Evolutionary conservation across 2,888 invertebrate genomes (phyloP).

Genomic region (Rhagium mordax): DNA sequence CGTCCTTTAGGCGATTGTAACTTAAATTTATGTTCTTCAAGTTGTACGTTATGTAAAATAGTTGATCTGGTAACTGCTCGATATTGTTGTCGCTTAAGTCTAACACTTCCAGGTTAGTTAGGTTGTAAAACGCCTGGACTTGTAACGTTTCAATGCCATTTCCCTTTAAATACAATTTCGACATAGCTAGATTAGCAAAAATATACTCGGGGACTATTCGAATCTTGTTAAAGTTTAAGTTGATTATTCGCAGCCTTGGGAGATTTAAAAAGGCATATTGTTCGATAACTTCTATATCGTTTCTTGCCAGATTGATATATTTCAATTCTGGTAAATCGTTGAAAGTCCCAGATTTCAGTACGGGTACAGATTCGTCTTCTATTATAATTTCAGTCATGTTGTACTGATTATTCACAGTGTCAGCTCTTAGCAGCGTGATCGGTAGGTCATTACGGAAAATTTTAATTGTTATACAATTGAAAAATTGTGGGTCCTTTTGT

Average conservation of each 20-base stretch:
- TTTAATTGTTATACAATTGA: constrained; percentile 35
- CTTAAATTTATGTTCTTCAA: constrained; percentile 50
- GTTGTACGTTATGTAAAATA: constrained; percentile 51
- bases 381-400: constrained; percentile 48
- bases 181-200: constrained; percentile 48
- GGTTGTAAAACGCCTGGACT: constrained; percentile 52
- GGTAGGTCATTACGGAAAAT: constrained; percentile 30
- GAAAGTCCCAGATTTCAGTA: constrained; percentile 48
- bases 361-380: constrained; percentile 50
- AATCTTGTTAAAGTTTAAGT: constrained; percentile 51
- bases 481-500: constrained; percentile 2
- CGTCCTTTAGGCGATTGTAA: constrained; percentile 47
- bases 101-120: constrained; percentile 46
- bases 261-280: constrained; percentile 47
- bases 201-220: constrained; percentile 41
- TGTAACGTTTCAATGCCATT: constrained; percentile 50
- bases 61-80: constrained; percentile 39
- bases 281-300: constrained; percentile 44
- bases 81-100: constrained; percentile 56
- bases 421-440: constrained; percentile 34
- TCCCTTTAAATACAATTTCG: constrained; percentile 45
- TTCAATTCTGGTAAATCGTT: constrained; percentile 45
- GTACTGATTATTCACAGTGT: constrained; percentile 42
- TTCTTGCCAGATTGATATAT: constrained; percentile 42
- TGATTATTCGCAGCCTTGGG: constrained; percentile 42